Percentiles rank a stretch among this genome's conserved stretches.
phyloP scores from a whole-genome alignment of 2,113 vertebrate genomes.

The Eidolon helvum region DNA sequence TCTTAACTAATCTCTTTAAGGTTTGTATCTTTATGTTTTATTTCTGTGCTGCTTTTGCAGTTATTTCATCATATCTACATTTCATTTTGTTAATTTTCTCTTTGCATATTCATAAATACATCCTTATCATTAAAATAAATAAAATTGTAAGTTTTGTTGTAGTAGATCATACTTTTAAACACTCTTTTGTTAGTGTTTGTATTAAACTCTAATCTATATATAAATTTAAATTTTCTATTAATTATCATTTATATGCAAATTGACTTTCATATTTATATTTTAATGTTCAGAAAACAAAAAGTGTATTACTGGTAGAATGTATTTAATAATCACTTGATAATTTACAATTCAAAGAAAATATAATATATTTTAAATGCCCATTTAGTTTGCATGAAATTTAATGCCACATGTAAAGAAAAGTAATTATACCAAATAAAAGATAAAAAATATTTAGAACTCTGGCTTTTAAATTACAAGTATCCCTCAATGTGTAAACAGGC shows the following conservation, averaged over 20 bases:
- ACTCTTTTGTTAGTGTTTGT: not conserved
- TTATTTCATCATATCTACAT: not conserved
- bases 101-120: not conserved
- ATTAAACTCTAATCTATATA: not conserved
- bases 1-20: not conserved
- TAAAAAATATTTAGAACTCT: not conserved
- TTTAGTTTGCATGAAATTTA: not conserved
- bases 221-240: not conserved
- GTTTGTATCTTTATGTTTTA: not conserved
- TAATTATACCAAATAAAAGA: not conserved
- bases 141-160: not conserved
- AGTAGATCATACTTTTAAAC: not conserved
- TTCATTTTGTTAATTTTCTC: not conserved
- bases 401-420: not conserved
- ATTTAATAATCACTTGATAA: not conserved
- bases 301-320: not conserved
- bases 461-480: not conserved
- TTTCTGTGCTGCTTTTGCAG: not conserved
- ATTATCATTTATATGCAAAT: not conserved
- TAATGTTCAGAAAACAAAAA: not conserved
- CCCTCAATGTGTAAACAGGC: not conserved
- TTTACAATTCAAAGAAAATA: slow-evolving; percentile 11
- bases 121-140: not conserved
- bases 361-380: not conserved
- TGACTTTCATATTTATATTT: not conserved